phyloP scores from a whole-genome alignment of 2,113 vertebrate species.

The Gymnobelideus leadbeateri region DNA sequence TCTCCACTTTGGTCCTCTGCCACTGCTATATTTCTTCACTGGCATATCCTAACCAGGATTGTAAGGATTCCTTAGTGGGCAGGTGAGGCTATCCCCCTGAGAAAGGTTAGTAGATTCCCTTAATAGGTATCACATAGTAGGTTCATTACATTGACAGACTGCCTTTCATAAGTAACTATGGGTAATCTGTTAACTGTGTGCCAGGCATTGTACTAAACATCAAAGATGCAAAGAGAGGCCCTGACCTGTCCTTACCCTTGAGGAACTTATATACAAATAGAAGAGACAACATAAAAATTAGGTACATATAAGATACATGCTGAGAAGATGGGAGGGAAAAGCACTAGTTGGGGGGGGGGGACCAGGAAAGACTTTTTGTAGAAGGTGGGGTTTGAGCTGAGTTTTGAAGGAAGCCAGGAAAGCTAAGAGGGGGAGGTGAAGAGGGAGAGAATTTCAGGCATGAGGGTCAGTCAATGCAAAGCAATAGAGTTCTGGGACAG shows the following conservation, averaged over 20 bases:
- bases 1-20: not conserved
- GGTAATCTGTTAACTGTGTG: not conserved
- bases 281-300: not conserved
- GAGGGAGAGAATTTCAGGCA: not conserved
- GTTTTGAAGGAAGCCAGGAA: not conserved
- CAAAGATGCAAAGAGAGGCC: not conserved
- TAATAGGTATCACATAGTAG: not conserved
- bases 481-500: not conserved
- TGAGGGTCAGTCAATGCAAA: not conserved
- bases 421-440: not conserved
- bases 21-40: not conserved
- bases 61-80: not conserved
- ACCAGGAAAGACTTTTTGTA: not conserved
- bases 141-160: not conserved
- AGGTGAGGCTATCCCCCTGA: not conserved
- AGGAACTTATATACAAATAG: not conserved
- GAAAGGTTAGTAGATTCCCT: not conserved
- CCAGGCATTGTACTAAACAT: not conserved
- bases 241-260: not conserved
- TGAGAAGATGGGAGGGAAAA: not conserved
- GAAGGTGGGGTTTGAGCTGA: not conserved
- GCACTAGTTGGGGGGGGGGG: too few relatives aligned
- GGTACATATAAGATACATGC: not conserved
- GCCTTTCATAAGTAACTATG: not conserved
- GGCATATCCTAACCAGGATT: not conserved